Percentiles rank a stretch among this genome's conserved stretches.
Evolutionary conservation across 2,113 vertebrate species (phyloP).

Genomic region (Anarrhichthys ocellatus): DNA sequence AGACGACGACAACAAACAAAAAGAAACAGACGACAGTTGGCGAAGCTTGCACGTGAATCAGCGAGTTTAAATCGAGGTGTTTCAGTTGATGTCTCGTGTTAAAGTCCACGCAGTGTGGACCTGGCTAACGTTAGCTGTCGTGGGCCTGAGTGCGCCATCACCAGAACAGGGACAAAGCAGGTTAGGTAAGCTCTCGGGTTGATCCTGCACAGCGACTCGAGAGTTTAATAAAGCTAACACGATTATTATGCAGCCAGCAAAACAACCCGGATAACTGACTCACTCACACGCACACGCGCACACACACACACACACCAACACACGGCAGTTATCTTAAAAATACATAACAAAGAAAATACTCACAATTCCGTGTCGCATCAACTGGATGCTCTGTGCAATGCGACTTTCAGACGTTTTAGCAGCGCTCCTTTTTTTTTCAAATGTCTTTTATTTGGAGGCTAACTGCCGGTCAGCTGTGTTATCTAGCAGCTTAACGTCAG

Average conservation of each 20-base stretch:
- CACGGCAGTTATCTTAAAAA: neutral
- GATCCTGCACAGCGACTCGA: conserved; percentile 6
- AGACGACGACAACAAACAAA: too few relatives aligned
- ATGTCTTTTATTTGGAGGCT: neutral
- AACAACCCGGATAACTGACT: neutral
- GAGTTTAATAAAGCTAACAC: neutral
- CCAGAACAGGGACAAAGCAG: conserved; percentile 72
- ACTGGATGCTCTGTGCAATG: conserved; percentile 35
- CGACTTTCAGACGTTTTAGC: conserved; percentile 20
- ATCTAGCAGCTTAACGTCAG: neutral
- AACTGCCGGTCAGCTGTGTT: neutral
- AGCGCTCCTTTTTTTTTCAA: neutral
- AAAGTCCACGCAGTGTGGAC: conserved; percentile 1
- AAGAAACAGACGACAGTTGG: too few relatives aligned
- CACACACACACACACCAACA: neutral
- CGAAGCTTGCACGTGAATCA: neutral
- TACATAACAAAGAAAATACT: conserved; percentile 40
- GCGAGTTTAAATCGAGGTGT: too few relatives aligned
- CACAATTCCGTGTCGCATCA: conserved; percentile 71
- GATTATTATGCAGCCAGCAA: neutral
- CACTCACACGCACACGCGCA: neutral
- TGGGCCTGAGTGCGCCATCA: conserved; percentile 81
- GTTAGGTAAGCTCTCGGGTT: conserved; percentile 66
- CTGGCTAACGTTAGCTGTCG: conserved; percentile 64
- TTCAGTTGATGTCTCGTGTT: neutral